These are phyloP conservation scores for Sabellastarte sp. DNA, from an alignment of 2,888 invertebrate species.

Conservation along the genomic window DNA sequence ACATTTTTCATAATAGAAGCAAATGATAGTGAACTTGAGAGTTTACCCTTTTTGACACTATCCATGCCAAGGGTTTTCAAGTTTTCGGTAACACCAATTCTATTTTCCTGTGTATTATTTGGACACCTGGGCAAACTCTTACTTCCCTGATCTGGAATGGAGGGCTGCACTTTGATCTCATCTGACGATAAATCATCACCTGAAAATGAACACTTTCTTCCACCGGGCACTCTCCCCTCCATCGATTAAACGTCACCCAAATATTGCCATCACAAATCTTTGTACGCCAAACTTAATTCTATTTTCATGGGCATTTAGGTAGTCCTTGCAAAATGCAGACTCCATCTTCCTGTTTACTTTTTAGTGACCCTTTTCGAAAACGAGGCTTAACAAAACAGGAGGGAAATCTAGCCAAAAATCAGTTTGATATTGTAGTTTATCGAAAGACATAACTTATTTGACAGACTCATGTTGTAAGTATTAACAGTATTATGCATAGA, in stretches of 20 bases:
- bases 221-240: slow-evolving; percentile 34
- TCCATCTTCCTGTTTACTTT: background rate
- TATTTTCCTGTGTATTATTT: background rate
- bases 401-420: too few relatives aligned
- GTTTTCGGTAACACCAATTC: background rate
- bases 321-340: background rate
- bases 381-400: too few relatives aligned
- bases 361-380: too few relatives aligned
- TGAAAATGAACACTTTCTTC: slow-evolving; percentile 39
- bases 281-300: too few relatives aligned
- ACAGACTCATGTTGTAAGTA: too few relatives aligned
- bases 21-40: background rate
- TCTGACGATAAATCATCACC: slow-evolving; percentile 41
- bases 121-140: slow-evolving; percentile 24
- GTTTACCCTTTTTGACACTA: background rate
- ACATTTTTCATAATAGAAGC: slow-evolving; percentile 13
- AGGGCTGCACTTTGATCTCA: slow-evolving; percentile 20
- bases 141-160: slow-evolving; percentile 3
- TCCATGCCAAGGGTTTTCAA: background rate
- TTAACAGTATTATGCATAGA: too few relatives aligned
- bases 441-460: too few relatives aligned
- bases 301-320: too few relatives aligned
- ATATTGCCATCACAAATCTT: too few relatives aligned
- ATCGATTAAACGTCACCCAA: too few relatives aligned
- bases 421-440: too few relatives aligned